phyloP scores from a whole-genome alignment of 2,888 invertebrate species.

The Microplitis deprimator region DNA sequence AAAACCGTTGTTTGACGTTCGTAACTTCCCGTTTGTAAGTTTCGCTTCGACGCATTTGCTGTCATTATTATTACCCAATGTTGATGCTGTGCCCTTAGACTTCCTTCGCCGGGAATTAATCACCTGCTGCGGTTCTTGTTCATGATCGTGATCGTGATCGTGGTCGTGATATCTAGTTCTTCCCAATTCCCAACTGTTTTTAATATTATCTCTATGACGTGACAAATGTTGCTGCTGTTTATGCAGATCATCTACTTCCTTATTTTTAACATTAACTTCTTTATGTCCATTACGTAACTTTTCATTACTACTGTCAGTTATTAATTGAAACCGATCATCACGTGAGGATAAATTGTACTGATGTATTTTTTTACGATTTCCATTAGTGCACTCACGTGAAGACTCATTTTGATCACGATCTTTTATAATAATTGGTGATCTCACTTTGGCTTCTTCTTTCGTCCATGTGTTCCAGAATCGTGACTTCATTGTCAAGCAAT shows the following conservation, averaged over 20 bases:
- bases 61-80: slow-evolving; percentile 15
- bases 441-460: slow-evolving; percentile 54
- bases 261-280: slow-evolving; percentile 35
- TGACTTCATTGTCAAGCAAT: slow-evolving; percentile 57
- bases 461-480: slow-evolving; percentile 58
- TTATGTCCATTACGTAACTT: slow-evolving; percentile 38
- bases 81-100: slow-evolving; percentile 16
- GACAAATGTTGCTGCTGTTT: slow-evolving; percentile 37
- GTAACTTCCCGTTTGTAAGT: slow-evolving; percentile 50
- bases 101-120: slow-evolving; percentile 1
- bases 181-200: slow-evolving; percentile 2
- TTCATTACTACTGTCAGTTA: slow-evolving; percentile 38
- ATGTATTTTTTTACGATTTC: background rate
- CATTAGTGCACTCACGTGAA: background rate
- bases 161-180: slow-evolving; percentile 4
- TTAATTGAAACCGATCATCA: background rate
- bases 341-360: background rate
- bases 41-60: slow-evolving; percentile 34
- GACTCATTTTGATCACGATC: slow-evolving; percentile 16
- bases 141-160: background rate
- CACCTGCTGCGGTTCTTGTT: background rate
- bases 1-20: slow-evolving; percentile 47
- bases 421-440: slow-evolving; percentile 41
- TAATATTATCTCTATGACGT: background rate
- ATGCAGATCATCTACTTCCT: slow-evolving; percentile 28